Base-by-base conservation (phyloP, 2,113 vertebrate species). In the Platanista minor region DNA sequence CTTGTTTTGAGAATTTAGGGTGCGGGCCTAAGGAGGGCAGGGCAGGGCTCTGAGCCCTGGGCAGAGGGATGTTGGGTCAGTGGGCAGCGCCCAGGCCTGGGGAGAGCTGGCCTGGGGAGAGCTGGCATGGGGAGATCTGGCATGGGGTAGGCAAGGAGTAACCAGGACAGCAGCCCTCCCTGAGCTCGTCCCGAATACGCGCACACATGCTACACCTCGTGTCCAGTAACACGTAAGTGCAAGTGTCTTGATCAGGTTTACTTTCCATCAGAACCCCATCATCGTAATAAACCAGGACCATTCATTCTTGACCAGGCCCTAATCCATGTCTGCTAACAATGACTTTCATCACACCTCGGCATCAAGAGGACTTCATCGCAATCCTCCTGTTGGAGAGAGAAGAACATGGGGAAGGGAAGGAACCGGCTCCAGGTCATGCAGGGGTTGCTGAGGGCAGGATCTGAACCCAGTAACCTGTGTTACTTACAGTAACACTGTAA, bases 351-450 rank as follows among this genome's bases (percentile, higher is more conserved):
- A 11, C 92, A 27, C 54, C 54, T 62, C 3, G 3, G 31, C 31
- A 0, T 18, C 17, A 27, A 8, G n/a, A 33, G 10, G 5, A 5
- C 36, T 18, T 36, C 5, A 5, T 5, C 52, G 1, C 2, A 0
- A 11, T 41, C 57, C 43, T 84, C 54, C 33, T 8, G 36, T 33
- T 8, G 49, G 57, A 43, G 8, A 64, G 64, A 54, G n/a, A 77
- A 66, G 78, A 21, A 8, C 11, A 9, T 15, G 1, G 7, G 49
- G 23, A 78, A 23, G 46, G 0, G 2, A n/a, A 41, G 14, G 49
- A n/a, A 74, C 14, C 2, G n/a, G 52, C 15, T 78, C n/a, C 7
- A 43, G 88, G 75, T 33, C 82, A 36, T 1, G 0, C 25, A 74
- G 59, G 25, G 25, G 59, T 23, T 61, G 59, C 59, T 39, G 41